phyloP scores from a whole-genome alignment of 2,113 vertebrate species.

The Sapajus apella region DNA sequence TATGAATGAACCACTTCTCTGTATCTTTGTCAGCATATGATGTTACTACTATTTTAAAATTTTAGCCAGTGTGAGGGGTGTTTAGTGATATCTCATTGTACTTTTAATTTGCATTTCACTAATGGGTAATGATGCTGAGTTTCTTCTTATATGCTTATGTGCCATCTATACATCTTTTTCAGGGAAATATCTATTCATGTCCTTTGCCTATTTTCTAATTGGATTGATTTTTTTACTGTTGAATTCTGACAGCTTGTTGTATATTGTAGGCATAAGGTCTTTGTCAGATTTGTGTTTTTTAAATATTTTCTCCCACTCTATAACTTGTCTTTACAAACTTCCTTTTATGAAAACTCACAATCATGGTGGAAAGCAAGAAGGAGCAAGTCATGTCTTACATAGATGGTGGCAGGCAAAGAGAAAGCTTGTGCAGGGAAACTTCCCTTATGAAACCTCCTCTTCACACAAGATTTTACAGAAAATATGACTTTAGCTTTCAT shows the following conservation, averaged over 20 bases:
- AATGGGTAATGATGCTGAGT: neutral
- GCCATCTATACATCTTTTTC: neutral
- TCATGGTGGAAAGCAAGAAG: too few relatives aligned
- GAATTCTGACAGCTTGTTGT: neutral
- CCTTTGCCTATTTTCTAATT: slow-evolving; percentile 7
- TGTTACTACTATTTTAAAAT: neutral
- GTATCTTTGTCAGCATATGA: neutral
- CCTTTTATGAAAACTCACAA: too few relatives aligned
- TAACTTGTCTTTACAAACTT: neutral
- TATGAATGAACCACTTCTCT: neutral
- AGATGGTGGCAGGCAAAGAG: too few relatives aligned
- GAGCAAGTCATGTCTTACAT: too few relatives aligned
- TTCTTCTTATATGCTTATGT: neutral
- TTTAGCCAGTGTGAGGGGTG: neutral
- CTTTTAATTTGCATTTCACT: slow-evolving; percentile 5
- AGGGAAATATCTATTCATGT: neutral
- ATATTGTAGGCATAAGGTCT: neutral
- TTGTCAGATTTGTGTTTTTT: neutral
- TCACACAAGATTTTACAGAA: neutral
- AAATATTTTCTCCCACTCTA: neutral
- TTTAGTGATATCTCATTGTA: neutral
- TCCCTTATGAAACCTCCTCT: neutral
- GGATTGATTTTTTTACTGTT: neutral
- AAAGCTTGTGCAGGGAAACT: too few relatives aligned
- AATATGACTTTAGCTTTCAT: neutral